phyloP scores from a whole-genome alignment of 2,797 vertebrate species.

The Mormyrus hasselquistii region DNA sequence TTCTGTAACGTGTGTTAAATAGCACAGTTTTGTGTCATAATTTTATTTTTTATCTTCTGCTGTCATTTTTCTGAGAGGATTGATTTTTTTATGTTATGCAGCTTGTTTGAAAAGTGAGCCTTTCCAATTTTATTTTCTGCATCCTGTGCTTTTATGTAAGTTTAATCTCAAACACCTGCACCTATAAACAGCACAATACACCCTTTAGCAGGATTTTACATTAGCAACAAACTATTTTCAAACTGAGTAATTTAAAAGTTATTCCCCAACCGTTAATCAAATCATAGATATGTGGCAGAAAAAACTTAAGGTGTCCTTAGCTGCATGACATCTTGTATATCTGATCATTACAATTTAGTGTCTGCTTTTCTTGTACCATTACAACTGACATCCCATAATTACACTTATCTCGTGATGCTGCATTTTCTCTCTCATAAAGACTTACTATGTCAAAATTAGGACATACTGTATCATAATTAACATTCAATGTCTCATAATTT shows the following conservation, averaged over 20 bases:
- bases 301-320: not conserved
- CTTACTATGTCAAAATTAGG: not conserved
- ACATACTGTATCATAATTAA: not conserved
- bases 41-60: not conserved
- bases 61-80: not conserved
- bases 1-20: not conserved
- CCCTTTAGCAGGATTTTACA: not conserved
- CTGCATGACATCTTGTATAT: not conserved
- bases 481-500: not conserved
- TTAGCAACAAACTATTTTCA: not conserved
- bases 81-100: not conserved
- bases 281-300: not conserved
- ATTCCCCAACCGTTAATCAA: not conserved
- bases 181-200: not conserved
- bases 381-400: not conserved
- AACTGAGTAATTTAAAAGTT: not conserved
- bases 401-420: not conserved
- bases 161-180: not conserved
- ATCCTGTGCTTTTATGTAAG: not conserved
- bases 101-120: not conserved
- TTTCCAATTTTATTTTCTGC: not conserved
- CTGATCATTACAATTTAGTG: not conserved
- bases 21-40: not conserved
- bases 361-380: not conserved
- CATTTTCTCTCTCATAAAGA: not conserved